Evolutionary conservation across 2,113 vertebrate genomes (phyloP).

Genomic region (Condylura cristata): DNA sequence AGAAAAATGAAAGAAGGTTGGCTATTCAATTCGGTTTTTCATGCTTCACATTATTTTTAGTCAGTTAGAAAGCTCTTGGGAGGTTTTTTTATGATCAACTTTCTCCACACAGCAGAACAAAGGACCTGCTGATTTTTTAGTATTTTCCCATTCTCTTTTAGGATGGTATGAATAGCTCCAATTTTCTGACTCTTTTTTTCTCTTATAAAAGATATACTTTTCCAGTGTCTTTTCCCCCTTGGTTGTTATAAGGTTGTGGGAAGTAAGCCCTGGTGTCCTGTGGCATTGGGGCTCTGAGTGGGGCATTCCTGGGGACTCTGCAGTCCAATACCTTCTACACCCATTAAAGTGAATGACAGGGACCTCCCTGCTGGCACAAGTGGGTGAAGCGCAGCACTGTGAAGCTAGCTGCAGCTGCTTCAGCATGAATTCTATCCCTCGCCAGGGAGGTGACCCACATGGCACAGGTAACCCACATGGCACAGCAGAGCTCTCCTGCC

Average conservation of each 20-base stretch:
- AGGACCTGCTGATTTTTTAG: background rate
- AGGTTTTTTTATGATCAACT: background rate
- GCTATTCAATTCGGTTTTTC: background rate
- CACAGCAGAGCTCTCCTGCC: too few relatives aligned
- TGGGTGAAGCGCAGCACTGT: too few relatives aligned
- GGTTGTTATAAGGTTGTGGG: background rate
- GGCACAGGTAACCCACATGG: too few relatives aligned
- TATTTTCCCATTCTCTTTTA: background rate
- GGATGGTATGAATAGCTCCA: background rate
- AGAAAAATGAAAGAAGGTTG: background rate
- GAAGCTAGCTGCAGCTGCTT: too few relatives aligned
- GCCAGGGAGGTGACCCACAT: too few relatives aligned
- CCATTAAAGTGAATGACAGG: background rate
- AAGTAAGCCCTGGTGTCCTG: background rate
- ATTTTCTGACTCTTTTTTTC: background rate
- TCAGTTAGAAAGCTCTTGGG: background rate
- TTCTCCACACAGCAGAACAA: constrained; percentile 14
- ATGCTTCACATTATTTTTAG: background rate
- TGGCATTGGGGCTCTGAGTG: background rate
- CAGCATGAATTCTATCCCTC: too few relatives aligned
- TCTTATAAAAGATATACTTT: background rate
- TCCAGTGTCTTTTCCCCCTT: background rate
- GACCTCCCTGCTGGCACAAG: too few relatives aligned
- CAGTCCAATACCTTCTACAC: background rate
- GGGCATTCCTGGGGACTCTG: background rate